These are phyloP conservation scores for Tuta absoluta DNA, from an alignment of 2,888 invertebrate species.

Conservation along the genomic window DNA sequence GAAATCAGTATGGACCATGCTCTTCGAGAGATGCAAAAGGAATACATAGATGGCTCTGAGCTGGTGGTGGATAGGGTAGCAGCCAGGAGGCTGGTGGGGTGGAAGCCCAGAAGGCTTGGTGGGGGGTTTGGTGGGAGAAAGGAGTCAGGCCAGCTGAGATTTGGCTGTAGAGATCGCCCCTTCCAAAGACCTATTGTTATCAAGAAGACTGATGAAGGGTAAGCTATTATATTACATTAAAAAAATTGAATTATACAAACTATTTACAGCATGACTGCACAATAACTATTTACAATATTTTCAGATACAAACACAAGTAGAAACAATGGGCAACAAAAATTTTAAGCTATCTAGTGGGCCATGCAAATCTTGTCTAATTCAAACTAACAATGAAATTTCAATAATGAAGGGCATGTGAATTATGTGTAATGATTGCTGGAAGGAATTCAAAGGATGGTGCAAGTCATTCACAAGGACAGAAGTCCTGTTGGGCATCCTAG, in stretches of 20 bases:
- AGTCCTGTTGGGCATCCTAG: slow-evolving; percentile 48
- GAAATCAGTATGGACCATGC: slow-evolving; percentile 83
- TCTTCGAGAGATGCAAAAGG: slow-evolving; percentile 81
- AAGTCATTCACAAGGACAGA: slow-evolving; percentile 65
- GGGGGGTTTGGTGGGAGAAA: slow-evolving; percentile 94
- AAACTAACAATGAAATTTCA: slow-evolving; percentile 26
- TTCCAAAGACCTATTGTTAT: slow-evolving; percentile 83
- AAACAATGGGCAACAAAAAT: slow-evolving; percentile 4
- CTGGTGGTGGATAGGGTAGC: slow-evolving; percentile 88
- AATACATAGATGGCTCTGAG: slow-evolving; percentile 84
- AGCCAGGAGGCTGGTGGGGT: slow-evolving; percentile 86
- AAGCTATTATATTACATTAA: not conserved
- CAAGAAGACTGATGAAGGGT: slow-evolving; percentile 31
- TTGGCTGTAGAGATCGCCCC: slow-evolving; percentile 90
- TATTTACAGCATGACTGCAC: too few species aligned
- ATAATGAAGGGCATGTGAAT: slow-evolving; percentile 48
- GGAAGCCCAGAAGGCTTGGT: slow-evolving; percentile 92
- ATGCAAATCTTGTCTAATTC: slow-evolving; percentile 34
- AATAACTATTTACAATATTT: not conserved
- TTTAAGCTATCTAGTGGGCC: slow-evolving; percentile 36
- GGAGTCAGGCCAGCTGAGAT: slow-evolving; percentile 92
- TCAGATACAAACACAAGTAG: not conserved
- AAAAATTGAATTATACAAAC: not conserved
- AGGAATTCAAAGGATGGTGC: slow-evolving; percentile 63
- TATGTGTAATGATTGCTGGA: slow-evolving; percentile 63